Percentiles rank a stretch among this genome's conserved stretches.
Conservation (phyloP, 2,888 invertebrate species). For the Schizotus pectinicornis region DNA sequence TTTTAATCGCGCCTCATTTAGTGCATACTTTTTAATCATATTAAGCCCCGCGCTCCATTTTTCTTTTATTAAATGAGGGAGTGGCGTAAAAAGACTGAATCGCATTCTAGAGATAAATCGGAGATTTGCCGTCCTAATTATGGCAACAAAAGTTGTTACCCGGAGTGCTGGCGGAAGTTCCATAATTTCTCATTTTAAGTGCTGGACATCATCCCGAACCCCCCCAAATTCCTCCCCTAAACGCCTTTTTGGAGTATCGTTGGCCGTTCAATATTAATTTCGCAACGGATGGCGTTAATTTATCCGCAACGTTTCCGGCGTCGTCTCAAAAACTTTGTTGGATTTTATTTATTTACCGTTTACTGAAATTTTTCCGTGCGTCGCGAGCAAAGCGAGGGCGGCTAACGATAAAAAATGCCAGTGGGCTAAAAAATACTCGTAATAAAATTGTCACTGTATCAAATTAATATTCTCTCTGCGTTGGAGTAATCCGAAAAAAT, state of each 20-base stretch:
- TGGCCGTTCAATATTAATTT: slow-evolving; percentile 34
- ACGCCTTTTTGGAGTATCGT: slow-evolving; percentile 32
- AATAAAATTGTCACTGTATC: slow-evolving; percentile 29
- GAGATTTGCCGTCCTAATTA: too few species aligned
- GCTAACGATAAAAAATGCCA: slow-evolving; percentile 8
- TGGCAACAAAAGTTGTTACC: too few species aligned
- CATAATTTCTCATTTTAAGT: slow-evolving; percentile 26
- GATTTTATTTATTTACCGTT: slow-evolving; percentile 1
- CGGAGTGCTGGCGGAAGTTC: too few species aligned
- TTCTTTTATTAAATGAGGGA: too few species aligned
- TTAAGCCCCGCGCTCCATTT: too few species aligned
- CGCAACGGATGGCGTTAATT: slow-evolving; percentile 25
- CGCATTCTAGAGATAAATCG: too few species aligned
- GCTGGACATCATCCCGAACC: slow-evolving; percentile 30
- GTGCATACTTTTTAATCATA: too few species aligned
- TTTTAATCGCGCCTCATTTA: too few species aligned
- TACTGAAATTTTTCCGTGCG: not conserved
- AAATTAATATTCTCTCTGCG: slow-evolving; percentile 39
- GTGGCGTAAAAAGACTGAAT: too few species aligned
- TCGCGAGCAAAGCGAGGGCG: not conserved
- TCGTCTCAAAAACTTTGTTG: not conserved
- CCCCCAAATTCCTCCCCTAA: slow-evolving; percentile 32
- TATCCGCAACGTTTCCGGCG: slow-evolving; percentile 2
- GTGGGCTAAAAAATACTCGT: slow-evolving; percentile 25
- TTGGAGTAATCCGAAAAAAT: slow-evolving; percentile 38